Conservation (phyloP, 2,113 vertebrate genomes). For the Psophia crepitans region DNA sequence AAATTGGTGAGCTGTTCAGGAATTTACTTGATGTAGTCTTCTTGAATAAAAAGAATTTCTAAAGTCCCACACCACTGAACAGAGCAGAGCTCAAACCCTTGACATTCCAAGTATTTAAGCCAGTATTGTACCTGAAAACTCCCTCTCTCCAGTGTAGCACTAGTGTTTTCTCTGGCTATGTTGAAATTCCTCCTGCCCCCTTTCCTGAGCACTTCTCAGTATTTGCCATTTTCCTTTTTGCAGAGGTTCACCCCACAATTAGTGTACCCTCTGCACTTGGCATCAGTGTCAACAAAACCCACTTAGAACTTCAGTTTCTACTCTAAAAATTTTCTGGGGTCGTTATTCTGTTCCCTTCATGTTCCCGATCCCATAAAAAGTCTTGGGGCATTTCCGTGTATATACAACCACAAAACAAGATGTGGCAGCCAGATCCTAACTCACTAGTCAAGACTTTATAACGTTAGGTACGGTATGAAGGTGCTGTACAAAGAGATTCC, state of each 20-base stretch:
- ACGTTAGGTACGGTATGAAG: neutral
- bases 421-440: neutral
- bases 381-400: neutral
- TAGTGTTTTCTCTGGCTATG: neutral
- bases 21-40: neutral
- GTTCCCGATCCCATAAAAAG: neutral
- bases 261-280: neutral
- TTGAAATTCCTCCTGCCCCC: neutral
- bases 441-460: neutral
- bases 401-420: neutral
- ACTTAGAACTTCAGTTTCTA: neutral
- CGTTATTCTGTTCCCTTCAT: neutral
- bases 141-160: neutral
- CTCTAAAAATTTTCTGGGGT: neutral
- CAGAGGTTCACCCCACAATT: neutral
- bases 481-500: neutral
- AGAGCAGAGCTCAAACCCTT: neutral
- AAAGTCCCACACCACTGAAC: neutral
- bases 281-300: neutral
- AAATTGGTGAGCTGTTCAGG: neutral
- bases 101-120: neutral
- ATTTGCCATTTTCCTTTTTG: neutral
- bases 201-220: neutral
- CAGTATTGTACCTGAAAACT: neutral
- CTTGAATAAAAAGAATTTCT: neutral